Conservation (phyloP, 1,140 invertebrate species). For the Aradophagus sp. region DNA sequence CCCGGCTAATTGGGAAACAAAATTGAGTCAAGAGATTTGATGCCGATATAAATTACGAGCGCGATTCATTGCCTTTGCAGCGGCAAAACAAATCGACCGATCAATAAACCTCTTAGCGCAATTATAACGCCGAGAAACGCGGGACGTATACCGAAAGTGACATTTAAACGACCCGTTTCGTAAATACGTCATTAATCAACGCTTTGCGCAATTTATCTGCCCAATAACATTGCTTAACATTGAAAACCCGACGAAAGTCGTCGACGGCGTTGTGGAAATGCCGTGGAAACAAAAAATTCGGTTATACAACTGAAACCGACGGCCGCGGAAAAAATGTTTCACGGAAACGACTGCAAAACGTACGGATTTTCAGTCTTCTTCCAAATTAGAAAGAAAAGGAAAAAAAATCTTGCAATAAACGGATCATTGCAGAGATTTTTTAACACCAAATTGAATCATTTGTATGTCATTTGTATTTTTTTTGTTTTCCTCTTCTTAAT, state of each 20-base stretch:
- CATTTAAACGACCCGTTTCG: conserved; percentile 31
- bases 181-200: conserved; percentile 44
- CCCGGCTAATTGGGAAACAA: conserved; percentile 15
- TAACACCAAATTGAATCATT: too few species aligned
- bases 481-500: neutral
- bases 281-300: conserved; percentile 29
- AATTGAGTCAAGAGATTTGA: conserved; percentile 4
- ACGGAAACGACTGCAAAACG: conserved; percentile 32
- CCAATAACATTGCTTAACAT: conserved; percentile 41
- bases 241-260: conserved; percentile 36
- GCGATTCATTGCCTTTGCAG: conserved; percentile 20
- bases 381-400: too few species aligned
- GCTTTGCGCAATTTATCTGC: conserved; percentile 31
- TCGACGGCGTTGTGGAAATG: conserved; percentile 30
- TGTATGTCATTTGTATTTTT: too few species aligned
- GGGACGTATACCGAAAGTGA: conserved; percentile 28
- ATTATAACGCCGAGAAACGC: conserved; percentile 29
- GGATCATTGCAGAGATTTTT: too few species aligned
- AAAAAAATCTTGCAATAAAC: too few species aligned
- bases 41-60: conserved; percentile 22
- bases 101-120: conserved; percentile 33
- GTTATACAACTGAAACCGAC: conserved; percentile 17
- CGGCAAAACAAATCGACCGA: conserved; percentile 24
- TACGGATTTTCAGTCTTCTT: too few species aligned
- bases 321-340: conserved; percentile 20